phyloP scores from a whole-genome alignment of 2,113 vertebrate species.

The Numida meleagris region DNA sequence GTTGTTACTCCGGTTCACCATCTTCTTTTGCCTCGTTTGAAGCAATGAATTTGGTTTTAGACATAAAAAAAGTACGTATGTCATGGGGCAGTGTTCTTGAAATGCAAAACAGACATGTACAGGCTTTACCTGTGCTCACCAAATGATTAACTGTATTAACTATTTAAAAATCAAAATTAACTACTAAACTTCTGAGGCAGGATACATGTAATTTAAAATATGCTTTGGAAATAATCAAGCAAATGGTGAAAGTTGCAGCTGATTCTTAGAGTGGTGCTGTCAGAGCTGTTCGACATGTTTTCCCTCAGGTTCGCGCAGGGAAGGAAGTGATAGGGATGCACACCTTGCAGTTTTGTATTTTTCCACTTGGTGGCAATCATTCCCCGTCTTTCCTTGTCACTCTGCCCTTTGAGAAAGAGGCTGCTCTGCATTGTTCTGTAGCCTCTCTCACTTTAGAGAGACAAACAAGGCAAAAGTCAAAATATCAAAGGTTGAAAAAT shows the following conservation, averaged over 20 bases:
- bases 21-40: too few relatives aligned
- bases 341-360: background rate
- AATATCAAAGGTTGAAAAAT: background rate
- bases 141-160: background rate
- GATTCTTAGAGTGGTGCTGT: background rate
- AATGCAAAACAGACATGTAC: background rate
- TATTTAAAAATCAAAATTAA: background rate
- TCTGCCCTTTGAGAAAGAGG: accelerated
- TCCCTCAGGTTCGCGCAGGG: background rate
- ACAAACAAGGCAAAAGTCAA: background rate
- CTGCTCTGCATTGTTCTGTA: background rate
- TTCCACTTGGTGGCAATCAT: conserved; percentile 72
- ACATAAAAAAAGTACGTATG: background rate
- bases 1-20: too few relatives aligned
- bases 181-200: background rate
- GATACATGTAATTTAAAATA: background rate
- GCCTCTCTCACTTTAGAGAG: background rate
- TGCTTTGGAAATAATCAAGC: background rate
- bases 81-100: background rate
- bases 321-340: accelerated
- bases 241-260: background rate
- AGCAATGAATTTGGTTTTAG: background rate
- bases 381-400: background rate
- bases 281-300: background rate
- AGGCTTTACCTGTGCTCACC: background rate